Conservation (phyloP, 2,113 vertebrate species). For the Ochotona curzoniae region DNA sequence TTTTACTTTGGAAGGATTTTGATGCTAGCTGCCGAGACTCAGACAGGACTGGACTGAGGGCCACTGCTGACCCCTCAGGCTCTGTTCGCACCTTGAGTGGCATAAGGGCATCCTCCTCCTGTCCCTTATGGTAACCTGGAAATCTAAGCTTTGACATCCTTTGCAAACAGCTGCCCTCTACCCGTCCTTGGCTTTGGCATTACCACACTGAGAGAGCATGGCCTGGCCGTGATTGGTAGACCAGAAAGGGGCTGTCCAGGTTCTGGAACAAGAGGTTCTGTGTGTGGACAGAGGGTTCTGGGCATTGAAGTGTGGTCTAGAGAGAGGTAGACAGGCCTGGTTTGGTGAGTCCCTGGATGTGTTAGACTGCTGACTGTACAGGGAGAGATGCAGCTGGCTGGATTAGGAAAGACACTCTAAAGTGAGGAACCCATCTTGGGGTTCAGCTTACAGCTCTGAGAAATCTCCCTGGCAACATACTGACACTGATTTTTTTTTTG, state of each 20-base stretch:
- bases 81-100: background rate
- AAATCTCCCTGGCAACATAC: background rate
- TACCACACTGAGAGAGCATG: background rate
- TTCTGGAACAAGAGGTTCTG: background rate
- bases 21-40: background rate
- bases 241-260: background rate
- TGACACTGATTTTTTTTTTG: background rate
- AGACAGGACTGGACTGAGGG: background rate
- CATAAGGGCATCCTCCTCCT: fast-evolving
- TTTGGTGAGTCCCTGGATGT: background rate
- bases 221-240: background rate
- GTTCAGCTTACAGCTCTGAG: background rate
- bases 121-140: background rate
- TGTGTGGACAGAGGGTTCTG: background rate
- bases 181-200: background rate
- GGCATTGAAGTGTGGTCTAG: background rate
- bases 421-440: background rate
- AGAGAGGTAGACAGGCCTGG: background rate
- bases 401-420: background rate
- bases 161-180: background rate
- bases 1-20: background rate
- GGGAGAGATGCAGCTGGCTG: background rate
- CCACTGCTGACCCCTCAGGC: background rate
- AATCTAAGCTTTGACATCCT: background rate
- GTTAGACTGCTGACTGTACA: background rate